Evolutionary conservation across 2,797 vertebrate species (phyloP).

Genomic region (Xerus rutilus): DNA sequence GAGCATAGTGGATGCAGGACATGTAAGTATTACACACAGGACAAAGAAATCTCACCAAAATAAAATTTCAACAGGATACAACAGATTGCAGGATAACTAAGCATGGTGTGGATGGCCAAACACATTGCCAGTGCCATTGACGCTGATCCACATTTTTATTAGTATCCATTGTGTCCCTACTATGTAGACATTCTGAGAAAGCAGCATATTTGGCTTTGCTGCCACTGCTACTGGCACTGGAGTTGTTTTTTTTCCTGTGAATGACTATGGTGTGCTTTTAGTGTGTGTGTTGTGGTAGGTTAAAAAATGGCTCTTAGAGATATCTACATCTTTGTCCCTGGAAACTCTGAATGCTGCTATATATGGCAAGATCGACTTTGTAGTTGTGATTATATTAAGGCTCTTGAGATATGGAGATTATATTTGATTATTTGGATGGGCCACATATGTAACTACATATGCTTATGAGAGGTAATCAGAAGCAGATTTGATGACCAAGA

Average conservation of each 20-base stretch:
- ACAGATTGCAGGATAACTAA: not conserved
- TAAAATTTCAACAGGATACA: not conserved
- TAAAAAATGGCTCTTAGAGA: not conserved
- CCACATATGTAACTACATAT: not conserved
- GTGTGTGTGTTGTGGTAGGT: not conserved
- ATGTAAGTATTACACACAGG: not conserved
- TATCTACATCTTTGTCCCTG: not conserved
- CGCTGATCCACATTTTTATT: not conserved
- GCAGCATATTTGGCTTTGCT: not conserved
- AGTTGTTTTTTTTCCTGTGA: not conserved
- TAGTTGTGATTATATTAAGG: not conserved
- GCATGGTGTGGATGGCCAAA: not conserved
- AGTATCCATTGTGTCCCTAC: rapidly evolving
- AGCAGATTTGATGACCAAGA: not conserved
- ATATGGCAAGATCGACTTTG: not conserved
- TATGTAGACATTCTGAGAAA: not conserved
- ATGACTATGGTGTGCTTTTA: not conserved
- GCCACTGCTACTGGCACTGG: too few relatives aligned
- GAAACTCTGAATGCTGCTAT: not conserved
- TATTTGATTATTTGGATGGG: not conserved
- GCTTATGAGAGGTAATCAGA: not conserved
- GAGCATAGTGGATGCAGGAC: too few relatives aligned
- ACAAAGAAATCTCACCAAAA: not conserved
- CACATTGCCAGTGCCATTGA: not conserved
- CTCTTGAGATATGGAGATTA: not conserved